Conservation (phyloP, 2,113 vertebrate species). For the Benitochromis conjunctus region DNA sequence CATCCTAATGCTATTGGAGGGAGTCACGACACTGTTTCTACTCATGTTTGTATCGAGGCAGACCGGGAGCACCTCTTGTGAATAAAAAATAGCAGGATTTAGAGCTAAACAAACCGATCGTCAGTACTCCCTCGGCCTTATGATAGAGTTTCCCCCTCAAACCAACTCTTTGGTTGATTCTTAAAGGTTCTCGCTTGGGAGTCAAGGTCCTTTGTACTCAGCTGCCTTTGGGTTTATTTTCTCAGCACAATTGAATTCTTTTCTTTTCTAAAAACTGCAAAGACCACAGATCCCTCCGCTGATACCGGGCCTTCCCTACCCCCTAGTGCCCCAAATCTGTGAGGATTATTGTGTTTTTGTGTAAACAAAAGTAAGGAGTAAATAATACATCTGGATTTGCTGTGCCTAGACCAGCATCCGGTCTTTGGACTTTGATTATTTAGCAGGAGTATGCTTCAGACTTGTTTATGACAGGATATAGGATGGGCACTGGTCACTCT, state of each 20-base stretch:
- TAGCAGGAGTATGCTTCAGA: neutral
- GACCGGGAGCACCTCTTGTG: conserved; percentile 33
- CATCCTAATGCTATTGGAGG: neutral
- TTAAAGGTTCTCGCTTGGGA: conserved; percentile 23
- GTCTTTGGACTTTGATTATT: conserved; percentile 32
- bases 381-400: conserved; percentile 55
- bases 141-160: conserved; percentile 48
- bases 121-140: conserved; percentile 8
- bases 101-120: conserved; percentile 42
- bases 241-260: conserved; percentile 62
- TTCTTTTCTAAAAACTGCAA: conserved; percentile 40
- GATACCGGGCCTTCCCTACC: conserved; percentile 36
- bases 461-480: conserved; percentile 51
- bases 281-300: conserved; percentile 48
- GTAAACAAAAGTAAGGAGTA: conserved; percentile 51
- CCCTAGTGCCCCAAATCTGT: conserved; percentile 17
- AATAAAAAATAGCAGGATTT: conserved; percentile 20
- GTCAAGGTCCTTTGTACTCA: conserved; percentile 47
- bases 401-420: conserved; percentile 16
- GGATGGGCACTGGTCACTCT: neutral
- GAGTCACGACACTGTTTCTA: neutral
- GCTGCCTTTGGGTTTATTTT: conserved; percentile 64
- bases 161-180: conserved; percentile 18
- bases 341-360: conserved; percentile 62
- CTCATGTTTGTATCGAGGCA: conserved; percentile 1